A percentile compares a stretch with the other conserved stretches of the same genome.
Evolutionary conservation across 2,113 vertebrate species (phyloP).

Genomic region (Dascyllus trimaculatus): DNA sequence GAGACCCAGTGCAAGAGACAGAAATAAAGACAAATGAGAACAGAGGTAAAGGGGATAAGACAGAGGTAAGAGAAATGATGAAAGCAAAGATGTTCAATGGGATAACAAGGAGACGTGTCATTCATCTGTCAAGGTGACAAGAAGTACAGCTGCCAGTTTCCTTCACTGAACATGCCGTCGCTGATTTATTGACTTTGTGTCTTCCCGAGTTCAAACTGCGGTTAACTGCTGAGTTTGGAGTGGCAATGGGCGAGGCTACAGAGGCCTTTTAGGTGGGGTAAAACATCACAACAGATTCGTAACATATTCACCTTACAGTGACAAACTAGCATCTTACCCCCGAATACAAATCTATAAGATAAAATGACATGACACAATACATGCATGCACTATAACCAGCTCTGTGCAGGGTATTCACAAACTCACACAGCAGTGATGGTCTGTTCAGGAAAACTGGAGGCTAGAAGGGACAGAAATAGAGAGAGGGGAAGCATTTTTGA

Average conservation of each 20-base stretch:
- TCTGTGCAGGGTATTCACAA: background rate
- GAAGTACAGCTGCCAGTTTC: slow-evolving; percentile 66
- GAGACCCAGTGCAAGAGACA: slow-evolving; percentile 20
- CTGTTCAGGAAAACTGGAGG: background rate
- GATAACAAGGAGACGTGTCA: slow-evolving; percentile 57
- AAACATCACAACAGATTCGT: slow-evolving; percentile 9
- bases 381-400: no score
- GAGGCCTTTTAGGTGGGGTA: slow-evolving; percentile 16
- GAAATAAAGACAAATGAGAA: slow-evolving; percentile 60
- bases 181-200: slow-evolving; percentile 60
- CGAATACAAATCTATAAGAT: no score
- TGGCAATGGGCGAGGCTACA: background rate
- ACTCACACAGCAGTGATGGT: background rate
- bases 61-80: slow-evolving; percentile 47
- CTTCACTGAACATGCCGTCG: slow-evolving; percentile 41
- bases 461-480: background rate
- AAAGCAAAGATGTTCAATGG: slow-evolving; percentile 58
- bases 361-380: background rate
- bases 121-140: slow-evolving; percentile 79
- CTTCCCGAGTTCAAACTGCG: slow-evolving; percentile 57
- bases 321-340: no score
- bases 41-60: slow-evolving; percentile 36
- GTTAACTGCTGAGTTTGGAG: slow-evolving; percentile 50
- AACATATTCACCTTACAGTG: background rate
- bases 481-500: background rate